Evolutionary conservation across 2,113 vertebrate species (phyloP).

Genomic region (Paratilapia polleni): DNA sequence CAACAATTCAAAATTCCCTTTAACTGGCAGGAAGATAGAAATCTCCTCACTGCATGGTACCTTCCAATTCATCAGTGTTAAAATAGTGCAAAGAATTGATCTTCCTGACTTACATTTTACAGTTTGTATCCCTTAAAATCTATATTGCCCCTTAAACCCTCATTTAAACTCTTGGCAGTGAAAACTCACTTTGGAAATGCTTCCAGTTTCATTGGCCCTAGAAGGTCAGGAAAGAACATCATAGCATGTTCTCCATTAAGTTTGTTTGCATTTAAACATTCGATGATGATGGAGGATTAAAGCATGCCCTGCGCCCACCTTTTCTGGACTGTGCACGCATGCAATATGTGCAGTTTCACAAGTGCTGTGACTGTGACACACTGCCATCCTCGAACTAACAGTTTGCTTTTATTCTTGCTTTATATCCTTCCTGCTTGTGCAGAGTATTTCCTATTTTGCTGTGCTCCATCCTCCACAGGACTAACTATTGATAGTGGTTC

Average conservation of each 20-base stretch:
- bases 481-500: not conserved
- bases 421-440: not conserved
- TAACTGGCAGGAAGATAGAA: not conserved
- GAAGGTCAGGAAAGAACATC: not conserved
- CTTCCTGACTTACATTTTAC: not conserved
- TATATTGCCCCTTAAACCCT: not conserved
- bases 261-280: not conserved
- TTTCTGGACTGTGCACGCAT: not conserved
- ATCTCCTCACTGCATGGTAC: too few relatives aligned
- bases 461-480: not conserved
- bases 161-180: not conserved
- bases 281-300: not conserved
- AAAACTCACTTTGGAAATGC: not conserved
- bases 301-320: too few relatives aligned
- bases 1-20: not conserved
- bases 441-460: not conserved
- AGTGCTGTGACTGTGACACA: not conserved
- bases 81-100: not conserved
- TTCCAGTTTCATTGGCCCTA: not conserved
- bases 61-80: not conserved
- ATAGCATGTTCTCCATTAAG: not conserved
- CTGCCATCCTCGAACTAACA: not conserved
- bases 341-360: not conserved
- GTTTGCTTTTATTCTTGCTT: not conserved
- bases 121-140: not conserved